Evolutionary conservation across 2,113 vertebrate species (phyloP).

Genomic region (Acinonyx jubatus): DNA sequence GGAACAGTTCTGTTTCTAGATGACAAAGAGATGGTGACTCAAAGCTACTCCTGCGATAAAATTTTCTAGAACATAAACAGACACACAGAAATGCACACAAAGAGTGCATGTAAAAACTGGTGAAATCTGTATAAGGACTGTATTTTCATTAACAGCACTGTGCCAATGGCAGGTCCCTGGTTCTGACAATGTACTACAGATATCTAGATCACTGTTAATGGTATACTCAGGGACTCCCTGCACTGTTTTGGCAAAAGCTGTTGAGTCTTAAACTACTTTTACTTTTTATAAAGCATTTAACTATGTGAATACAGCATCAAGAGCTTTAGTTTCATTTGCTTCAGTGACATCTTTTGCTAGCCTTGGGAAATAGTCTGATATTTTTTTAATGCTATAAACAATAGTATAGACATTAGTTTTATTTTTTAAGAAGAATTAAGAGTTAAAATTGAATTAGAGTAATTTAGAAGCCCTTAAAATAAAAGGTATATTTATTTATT

Average conservation of each 20-base stretch:
- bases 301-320: neutral
- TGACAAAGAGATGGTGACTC: neutral
- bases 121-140: neutral
- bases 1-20: neutral
- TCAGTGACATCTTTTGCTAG: neutral
- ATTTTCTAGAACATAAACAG: neutral
- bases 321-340: constrained; percentile 1
- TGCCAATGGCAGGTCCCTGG: neutral
- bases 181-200: neutral
- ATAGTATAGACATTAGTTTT: neutral
- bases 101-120: neutral
- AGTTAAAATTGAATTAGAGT: neutral
- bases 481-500: neutral
- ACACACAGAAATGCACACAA: neutral
- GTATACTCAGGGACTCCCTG: accelerated
- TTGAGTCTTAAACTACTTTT: neutral
- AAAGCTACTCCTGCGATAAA: neutral
- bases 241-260: neutral
- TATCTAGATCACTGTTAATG: neutral
- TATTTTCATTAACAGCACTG: neutral
- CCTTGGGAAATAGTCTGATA: neutral
- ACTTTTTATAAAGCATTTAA: neutral
- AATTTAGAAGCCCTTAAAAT: neutral
- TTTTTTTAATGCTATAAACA: neutral
- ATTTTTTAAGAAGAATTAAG: neutral